A percentile compares a stretch with the other conserved stretches of the same genome.
Evolutionary conservation across 2,113 vertebrate species (phyloP).

Genomic region (Macaca mulatta): DNA sequence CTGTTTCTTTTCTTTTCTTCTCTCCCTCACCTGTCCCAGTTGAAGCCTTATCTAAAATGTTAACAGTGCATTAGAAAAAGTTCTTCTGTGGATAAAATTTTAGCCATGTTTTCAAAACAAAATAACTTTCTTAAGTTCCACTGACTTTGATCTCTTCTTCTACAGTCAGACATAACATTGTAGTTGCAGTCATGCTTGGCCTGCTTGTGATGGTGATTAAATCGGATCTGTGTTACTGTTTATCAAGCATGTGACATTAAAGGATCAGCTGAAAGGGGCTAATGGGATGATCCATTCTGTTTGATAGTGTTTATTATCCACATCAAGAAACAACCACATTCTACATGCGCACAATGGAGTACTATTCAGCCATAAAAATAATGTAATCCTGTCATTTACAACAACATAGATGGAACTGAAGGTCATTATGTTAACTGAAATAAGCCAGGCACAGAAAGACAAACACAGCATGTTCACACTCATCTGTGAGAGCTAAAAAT

Average conservation of each 20-base stretch:
- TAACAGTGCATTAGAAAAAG: not conserved
- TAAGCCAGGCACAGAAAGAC: no score
- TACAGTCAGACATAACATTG: not conserved
- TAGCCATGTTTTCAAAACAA: constrained; percentile 21
- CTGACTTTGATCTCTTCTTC: constrained; percentile 19
- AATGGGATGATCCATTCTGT: not conserved
- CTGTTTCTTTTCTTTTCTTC: not conserved
- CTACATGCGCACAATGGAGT: no score
- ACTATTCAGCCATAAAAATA: no score
- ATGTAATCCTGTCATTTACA: no score
- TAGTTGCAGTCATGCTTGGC: not conserved
- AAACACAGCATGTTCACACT: no score
- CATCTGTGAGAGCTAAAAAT: no score
- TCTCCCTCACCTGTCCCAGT: not conserved
- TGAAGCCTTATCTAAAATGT: constrained; percentile 57
- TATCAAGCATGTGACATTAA: constrained; percentile 54
- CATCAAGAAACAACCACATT: not conserved
- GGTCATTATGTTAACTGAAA: no score
- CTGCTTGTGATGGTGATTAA: not conserved
- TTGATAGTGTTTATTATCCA: constrained; percentile 59
- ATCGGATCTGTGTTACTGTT: not conserved
- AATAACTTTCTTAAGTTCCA: constrained; percentile 28
- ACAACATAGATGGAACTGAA: no score
- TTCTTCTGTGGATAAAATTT: constrained; percentile 26
- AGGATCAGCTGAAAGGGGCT: constrained; percentile 61